Evolutionary conservation across 2,797 vertebrate species (phyloP), one percentile per base, ranked within the genome.

Genomic region (Spinus pinus): DNA sequence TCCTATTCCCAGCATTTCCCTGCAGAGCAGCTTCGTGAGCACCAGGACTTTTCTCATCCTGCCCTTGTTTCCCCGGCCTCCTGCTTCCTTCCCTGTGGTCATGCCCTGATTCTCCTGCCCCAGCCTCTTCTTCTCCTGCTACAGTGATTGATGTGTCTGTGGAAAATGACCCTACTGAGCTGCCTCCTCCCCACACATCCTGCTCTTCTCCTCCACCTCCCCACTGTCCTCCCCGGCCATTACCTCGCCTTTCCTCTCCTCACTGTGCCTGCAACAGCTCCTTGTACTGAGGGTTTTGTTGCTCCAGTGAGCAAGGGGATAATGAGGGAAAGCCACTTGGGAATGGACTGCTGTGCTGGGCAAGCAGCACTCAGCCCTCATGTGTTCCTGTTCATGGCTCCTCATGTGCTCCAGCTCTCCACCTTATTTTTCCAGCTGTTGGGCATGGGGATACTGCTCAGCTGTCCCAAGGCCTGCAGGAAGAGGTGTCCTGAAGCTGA

Each of bases 301-400:
- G 47, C 33, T 70, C 31, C 3, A 1, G 3, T 37, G 54, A 44
- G 56, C 39, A 53, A 50, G 30, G 21, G 20, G 7, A 23, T 54
- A 58, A 25, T 0, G 27, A 74, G 27, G 62, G 44, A 33, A 65
- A 74, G 30, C 7, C 25, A 2, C 24, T 35, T 2, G 3, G 67
- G 14, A 53, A 21, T 14, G 30, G 28, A 24, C 20, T 27, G 37
- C 47, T 6, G 6, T 3, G 4, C 47, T 57, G 57, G 39, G 30
- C 0, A 4, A 66, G 62, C 39, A n/a, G 31, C 0, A 0, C 31
- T 58, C 41, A 42, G 65, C 21, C 51, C 22, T 77, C 7, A 0
- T 8, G 30, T 41, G 1, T 27, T 60, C 28, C 39, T 57, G 50
- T 24, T 37, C 51, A 4, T 0, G 3, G 27, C 21, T 35, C 18